phyloP scores from a whole-genome alignment of 2,888 invertebrate genomes.

The Lepas anatifera region DNA sequence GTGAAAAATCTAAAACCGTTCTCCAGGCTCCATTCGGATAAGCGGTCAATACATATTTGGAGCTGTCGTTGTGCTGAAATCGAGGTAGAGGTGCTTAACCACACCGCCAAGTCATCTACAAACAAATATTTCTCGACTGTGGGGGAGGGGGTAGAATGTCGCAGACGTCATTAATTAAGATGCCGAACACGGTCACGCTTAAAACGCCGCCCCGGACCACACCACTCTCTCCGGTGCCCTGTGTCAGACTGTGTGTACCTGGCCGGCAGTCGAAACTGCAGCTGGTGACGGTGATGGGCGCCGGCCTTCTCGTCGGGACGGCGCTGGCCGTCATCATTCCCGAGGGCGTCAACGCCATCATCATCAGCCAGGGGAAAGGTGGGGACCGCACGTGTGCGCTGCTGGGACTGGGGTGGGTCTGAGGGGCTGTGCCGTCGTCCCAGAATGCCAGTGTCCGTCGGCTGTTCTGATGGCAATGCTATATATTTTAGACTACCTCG shows the following conservation, averaged over 20 bases:
- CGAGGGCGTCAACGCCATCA: constrained; percentile 84
- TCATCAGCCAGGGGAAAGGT: constrained; percentile 24
- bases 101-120: neutral
- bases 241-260: constrained; percentile 30
- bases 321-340: constrained; percentile 96
- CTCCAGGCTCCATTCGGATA: no score
- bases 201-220: neutral
- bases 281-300: constrained; percentile 87
- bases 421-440: no score
- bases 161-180: neutral
- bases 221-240: neutral
- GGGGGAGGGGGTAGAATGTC: neutral
- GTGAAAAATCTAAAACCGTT: no score
- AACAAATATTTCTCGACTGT: neutral
- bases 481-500: no score
- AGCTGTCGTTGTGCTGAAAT: neutral
- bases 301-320: constrained; percentile 92
- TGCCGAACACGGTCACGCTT: neutral
- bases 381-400: no score
- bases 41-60: no score
- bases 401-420: no score
- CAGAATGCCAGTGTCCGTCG: no score
- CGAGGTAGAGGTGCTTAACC: neutral
- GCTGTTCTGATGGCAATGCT: no score
- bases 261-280: constrained; percentile 88